Evolutionary conservation across 2,888 invertebrate genomes (phyloP).

Genomic region (Drosophila mimetica): DNA sequence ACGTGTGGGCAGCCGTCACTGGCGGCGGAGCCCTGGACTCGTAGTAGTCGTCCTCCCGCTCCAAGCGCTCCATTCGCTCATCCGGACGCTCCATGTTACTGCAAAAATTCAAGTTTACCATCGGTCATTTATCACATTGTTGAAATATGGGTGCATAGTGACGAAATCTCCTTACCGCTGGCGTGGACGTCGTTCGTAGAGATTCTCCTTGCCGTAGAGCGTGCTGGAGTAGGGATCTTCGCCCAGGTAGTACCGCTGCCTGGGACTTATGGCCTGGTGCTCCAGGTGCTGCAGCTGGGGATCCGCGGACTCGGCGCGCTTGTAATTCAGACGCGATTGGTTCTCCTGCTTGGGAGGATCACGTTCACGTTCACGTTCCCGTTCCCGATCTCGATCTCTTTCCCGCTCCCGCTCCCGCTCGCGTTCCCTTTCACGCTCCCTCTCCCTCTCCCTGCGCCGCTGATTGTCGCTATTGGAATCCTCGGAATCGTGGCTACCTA

Average conservation of each 20-base stretch:
- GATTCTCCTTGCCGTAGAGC: slow-evolving; percentile 93
- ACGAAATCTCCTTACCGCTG: slow-evolving; percentile 25
- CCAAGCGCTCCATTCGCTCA: slow-evolving; percentile 23
- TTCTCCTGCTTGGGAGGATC: slow-evolving; percentile 54
- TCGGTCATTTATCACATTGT: no score
- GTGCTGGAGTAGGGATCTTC: slow-evolving; percentile 94
- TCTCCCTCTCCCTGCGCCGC: slow-evolving; percentile 19
- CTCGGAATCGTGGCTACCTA: slow-evolving; percentile 75
- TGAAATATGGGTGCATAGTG: neutral
- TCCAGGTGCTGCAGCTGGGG: slow-evolving; percentile 52
- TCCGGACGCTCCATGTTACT: slow-evolving; percentile 16
- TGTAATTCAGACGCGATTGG: slow-evolving; percentile 45
- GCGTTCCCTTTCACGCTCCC: slow-evolving; percentile 9
- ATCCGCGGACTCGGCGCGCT: slow-evolving; percentile 54
- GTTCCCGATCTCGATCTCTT: slow-evolving; percentile 4
- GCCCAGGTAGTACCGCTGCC: slow-evolving; percentile 92
- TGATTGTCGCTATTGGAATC: slow-evolving; percentile 55
- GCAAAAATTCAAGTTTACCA: neutral
- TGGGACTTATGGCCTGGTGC: slow-evolving; percentile 85
- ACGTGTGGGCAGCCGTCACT: slow-evolving; percentile 86
- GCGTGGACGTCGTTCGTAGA: slow-evolving; percentile 87
- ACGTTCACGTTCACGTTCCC: slow-evolving; percentile 2
- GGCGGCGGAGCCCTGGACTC: slow-evolving; percentile 46
- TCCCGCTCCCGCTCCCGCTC: slow-evolving; percentile 34
- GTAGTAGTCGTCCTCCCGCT: slow-evolving; percentile 64